phyloP scores from a whole-genome alignment of 2,113 vertebrate species.

The Stigmatopora argus region DNA sequence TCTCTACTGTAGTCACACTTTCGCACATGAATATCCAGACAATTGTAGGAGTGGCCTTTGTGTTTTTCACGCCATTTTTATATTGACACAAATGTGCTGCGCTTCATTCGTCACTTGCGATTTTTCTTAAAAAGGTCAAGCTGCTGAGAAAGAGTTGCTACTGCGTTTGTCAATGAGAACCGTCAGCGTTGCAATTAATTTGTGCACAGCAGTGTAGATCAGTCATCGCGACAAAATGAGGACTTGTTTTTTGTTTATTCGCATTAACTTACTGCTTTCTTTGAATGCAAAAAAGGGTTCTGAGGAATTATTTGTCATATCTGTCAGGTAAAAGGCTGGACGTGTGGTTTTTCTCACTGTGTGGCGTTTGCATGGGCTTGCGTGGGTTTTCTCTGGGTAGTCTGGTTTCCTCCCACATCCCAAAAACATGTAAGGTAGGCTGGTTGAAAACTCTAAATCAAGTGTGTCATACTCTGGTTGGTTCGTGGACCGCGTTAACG shows the following conservation, averaged over 20 bases:
- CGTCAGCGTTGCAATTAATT: constrained; percentile 53
- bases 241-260: constrained; percentile 19
- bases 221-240: constrained; percentile 28
- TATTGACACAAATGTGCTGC: constrained; percentile 53
- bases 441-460: no score
- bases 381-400: no score
- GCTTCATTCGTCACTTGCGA: constrained; percentile 50
- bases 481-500: no score
- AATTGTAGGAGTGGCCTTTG: constrained; percentile 37
- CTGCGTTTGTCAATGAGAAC: constrained; percentile 49
- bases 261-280: neutral
- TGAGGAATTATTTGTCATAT: neutral
- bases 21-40: constrained; percentile 46
- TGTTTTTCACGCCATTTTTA: constrained; percentile 49
- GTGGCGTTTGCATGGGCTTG: no score
- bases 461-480: no score
- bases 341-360: neutral
- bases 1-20: constrained; percentile 29
- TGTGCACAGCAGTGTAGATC: constrained; percentile 24
- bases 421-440: no score
- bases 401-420: no score
- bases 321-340: no score
- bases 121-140: constrained; percentile 65
- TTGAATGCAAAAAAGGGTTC: neutral
- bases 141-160: constrained; percentile 39